Base-by-base conservation (phyloP, 2,797 vertebrate genomes). In the Poeciliopsis infans region DNA sequence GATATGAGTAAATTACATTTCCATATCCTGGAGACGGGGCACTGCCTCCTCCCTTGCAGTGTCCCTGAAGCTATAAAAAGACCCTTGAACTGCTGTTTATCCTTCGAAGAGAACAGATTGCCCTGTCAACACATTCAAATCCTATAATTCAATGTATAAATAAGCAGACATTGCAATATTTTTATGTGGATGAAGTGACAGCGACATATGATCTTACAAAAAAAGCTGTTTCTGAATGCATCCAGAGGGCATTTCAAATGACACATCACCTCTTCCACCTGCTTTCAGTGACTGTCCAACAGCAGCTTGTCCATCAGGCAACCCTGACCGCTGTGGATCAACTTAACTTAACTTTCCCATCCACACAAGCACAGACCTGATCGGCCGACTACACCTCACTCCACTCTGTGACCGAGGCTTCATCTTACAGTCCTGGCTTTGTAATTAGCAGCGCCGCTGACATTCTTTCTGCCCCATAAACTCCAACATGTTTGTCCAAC, bases 401-500 rank as follows among this genome's bases (percentile, higher is more conserved):
- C 81, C 82, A 51, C 71, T 85, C 81, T 82, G 78, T 83, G 84
- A 87, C 90, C 79, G 83, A 83, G 86, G 82, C 81, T 83, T 82
- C 84, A 77, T 74, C 86, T 83, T 77, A 79, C 0, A 83, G 89
- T 83, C 55, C 79, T 81, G 20, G 73, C 91, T 93, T 91, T 95
- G 93, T 95, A 94, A 95, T 96, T 94, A 95, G 82, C 82, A 76
- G 81, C 77, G 53, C 84, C 28, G 0, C 91, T 83, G 85, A 92
- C 94, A 96, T 95, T 95, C 95, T 92, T 95, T 61, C 82, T 81
- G 80, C 89, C 88, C 91, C 86, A 82, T 88, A 93, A 74, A 80
- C 87, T 88, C 51, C 86, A 68, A 81, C n/a, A 18, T 93, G 91
- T 95, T 95, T 94, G 92, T 93, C 91, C 91, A 93, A 94, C 94